Evolutionary conservation across 2,888 invertebrate genomes (phyloP).

Genomic region (Kuschelorhynchus macadamiae): DNA sequence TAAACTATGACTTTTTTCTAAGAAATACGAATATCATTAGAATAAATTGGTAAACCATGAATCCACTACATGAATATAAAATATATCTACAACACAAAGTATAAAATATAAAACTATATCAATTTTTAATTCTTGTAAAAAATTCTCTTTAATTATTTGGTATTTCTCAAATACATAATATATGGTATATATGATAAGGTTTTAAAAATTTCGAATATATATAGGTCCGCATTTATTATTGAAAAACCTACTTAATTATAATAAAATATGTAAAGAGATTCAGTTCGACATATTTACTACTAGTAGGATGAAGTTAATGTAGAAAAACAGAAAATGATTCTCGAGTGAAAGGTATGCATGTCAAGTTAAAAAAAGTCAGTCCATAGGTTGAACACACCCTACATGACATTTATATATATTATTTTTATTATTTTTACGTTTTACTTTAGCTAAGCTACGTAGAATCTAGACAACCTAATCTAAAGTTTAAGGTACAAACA

Average conservation of each 20-base stretch:
- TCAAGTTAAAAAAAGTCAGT: slow-evolving; percentile 37
- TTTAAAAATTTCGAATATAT: slow-evolving; percentile 17
- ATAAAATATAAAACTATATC: no score
- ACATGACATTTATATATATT: slow-evolving; percentile 31
- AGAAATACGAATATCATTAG: no score
- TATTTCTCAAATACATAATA: slow-evolving; percentile 3
- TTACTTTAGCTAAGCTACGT: slow-evolving; percentile 23
- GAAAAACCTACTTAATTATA: slow-evolving; percentile 29
- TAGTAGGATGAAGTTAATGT: slow-evolving; percentile 27
- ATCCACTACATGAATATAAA: no score
- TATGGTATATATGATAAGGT: slow-evolving; percentile 11
- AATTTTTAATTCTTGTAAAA: no score
- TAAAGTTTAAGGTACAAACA: slow-evolving; percentile 46
- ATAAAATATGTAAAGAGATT: slow-evolving; percentile 42
- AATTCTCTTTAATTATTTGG: slow-evolving; percentile 16
- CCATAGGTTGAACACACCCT: slow-evolving; percentile 36
- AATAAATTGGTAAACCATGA: no score
- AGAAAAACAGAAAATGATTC: slow-evolving; percentile 23
- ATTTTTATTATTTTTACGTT: slow-evolving; percentile 18
- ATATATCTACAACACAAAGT: no score
- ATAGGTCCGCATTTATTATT: slow-evolving; percentile 23
- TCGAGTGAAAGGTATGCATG: slow-evolving; percentile 27
- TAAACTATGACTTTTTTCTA: no score
- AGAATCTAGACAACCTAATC: slow-evolving; percentile 31
- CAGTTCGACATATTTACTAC: slow-evolving; percentile 42